phyloP scores from a whole-genome alignment of 2,113 vertebrate species.

The Oxyura jamaicensis region DNA sequence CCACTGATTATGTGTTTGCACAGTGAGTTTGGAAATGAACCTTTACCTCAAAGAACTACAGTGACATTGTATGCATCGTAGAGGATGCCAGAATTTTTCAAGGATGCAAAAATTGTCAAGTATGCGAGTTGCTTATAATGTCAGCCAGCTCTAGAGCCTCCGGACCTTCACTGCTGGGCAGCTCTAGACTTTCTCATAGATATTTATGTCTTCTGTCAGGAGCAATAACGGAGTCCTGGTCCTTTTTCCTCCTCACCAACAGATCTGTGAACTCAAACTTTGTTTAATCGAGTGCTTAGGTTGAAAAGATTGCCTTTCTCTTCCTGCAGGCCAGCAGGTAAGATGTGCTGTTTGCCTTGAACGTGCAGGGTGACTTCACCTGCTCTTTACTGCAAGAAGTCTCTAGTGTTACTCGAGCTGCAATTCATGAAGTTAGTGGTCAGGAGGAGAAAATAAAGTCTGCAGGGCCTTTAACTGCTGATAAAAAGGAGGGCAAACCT shows the following conservation, averaged over 20 bases:
- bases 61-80: background rate
- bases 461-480: background rate
- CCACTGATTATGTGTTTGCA: accelerated
- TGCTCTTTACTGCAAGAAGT: background rate
- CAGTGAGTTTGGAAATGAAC: background rate
- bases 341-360: background rate
- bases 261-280: background rate
- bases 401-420: background rate
- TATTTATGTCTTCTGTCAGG: background rate
- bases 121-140: background rate
- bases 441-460: background rate
- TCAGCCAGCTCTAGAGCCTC: background rate
- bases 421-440: background rate
- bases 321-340: background rate
- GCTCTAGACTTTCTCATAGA: background rate
- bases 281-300: background rate
- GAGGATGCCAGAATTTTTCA: background rate
- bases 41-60: background rate
- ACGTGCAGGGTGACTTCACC: background rate
- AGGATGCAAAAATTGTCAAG: background rate
- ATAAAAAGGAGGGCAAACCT: background rate
- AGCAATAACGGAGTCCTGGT: background rate
- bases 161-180: background rate
- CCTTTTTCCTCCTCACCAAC: background rate
- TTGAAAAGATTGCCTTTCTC: background rate